These are phyloP conservation scores for Pteropus alecto DNA, from an alignment of 2,113 vertebrate genomes.

Conservation along the genomic window DNA sequence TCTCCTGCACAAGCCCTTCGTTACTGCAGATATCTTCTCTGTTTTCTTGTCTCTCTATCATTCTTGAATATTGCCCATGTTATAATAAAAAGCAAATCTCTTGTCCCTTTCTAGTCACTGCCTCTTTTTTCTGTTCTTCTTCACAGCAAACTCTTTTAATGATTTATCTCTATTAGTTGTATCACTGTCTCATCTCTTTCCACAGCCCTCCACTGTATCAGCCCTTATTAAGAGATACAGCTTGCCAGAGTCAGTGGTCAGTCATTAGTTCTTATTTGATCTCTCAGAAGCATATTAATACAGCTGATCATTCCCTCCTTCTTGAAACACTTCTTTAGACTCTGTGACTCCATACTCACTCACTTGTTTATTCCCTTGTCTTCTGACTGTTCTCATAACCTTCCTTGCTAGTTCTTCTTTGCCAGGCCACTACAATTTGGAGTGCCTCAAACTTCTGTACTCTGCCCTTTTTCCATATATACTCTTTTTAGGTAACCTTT, in stretches of 20 bases:
- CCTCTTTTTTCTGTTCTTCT: background rate
- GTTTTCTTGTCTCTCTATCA: background rate
- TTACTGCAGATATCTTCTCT: background rate
- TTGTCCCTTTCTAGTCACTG: background rate
- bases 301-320: background rate
- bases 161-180: background rate
- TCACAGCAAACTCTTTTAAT: background rate
- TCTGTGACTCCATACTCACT: background rate
- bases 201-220: background rate
- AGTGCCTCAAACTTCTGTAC: background rate
- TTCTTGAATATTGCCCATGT: background rate
- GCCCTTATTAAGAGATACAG: background rate
- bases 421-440: background rate
- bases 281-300: background rate
- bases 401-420: background rate
- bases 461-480: background rate
- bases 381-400: background rate
- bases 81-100: background rate
- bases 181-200: background rate
- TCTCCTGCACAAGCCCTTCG: background rate
- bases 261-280: background rate
- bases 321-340: background rate
- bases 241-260: background rate
- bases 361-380: background rate
- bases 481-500: background rate